Conservation (phyloP, 1,140 invertebrate species). For the Temnothorax nylanderi region DNA sequence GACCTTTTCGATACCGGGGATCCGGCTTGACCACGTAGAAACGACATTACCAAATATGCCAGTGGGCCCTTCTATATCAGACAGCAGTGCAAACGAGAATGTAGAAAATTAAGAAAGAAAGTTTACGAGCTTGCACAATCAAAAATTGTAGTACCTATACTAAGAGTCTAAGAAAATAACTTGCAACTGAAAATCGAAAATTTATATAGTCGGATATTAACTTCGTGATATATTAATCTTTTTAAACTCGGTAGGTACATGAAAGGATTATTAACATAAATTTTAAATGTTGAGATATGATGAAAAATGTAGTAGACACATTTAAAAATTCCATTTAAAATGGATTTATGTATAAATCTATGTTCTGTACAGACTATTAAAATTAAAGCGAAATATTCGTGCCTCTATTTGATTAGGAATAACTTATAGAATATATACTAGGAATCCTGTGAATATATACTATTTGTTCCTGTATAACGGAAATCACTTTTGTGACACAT, state of each 20-base stretch:
- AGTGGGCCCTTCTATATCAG: neutral
- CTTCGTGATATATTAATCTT: neutral
- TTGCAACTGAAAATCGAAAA: neutral
- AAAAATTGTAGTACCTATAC: neutral
- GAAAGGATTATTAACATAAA: neutral
- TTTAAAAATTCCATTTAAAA: neutral
- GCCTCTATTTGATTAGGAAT: neutral
- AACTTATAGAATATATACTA: neutral
- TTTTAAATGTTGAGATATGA: neutral
- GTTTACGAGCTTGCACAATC: neutral
- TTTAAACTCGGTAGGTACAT: neutral
- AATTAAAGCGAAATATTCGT: neutral
- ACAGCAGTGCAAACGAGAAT: neutral
- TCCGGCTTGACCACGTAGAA: conserved; percentile 1
- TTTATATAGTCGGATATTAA: neutral
- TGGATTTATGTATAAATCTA: neutral
- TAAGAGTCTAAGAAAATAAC: neutral
- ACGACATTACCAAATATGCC: neutral
- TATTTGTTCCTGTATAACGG: neutral
- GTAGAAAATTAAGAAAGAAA: conserved; percentile 49
- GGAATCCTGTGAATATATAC: neutral
- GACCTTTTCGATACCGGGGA: conserved; percentile 46
- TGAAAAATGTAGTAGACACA: neutral
- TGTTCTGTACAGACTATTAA: neutral
- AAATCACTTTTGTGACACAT: neutral